Conservation (phyloP, 92 coral and sea anemone species). For the Nematostella vectensis region DNA sequence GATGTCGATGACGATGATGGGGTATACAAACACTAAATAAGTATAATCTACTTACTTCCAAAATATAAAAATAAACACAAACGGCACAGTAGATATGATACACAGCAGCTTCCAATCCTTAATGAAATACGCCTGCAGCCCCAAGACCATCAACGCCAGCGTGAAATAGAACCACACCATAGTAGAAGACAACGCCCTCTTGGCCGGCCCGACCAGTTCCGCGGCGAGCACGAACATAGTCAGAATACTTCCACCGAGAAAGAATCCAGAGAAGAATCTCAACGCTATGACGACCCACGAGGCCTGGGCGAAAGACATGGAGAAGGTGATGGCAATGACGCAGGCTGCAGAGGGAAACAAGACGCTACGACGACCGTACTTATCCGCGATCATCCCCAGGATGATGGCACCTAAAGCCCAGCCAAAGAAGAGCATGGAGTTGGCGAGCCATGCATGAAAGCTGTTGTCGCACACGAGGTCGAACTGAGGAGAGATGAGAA, state of each 20-base stretch:
- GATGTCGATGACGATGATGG: too few species aligned
- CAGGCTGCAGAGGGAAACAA: slow-evolving; percentile 34
- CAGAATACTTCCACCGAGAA: slow-evolving; percentile 46
- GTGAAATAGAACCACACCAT: slow-evolving; percentile 66
- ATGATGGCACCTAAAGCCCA: slow-evolving; percentile 55
- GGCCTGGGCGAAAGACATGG: slow-evolving; percentile 32
- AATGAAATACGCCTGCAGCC: slow-evolving; percentile 52
- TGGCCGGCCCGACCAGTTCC: slow-evolving; percentile 65
- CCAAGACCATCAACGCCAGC: slow-evolving; percentile 40
- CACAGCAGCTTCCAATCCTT: slow-evolving; percentile 59
- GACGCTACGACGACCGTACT: slow-evolving; percentile 60
- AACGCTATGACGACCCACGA: slow-evolving; percentile 40
- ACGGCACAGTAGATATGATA: slow-evolving; percentile 56
- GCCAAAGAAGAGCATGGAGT: slow-evolving; percentile 61
- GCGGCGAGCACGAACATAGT: slow-evolving; percentile 52
- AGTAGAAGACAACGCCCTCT: slow-evolving; percentile 54
- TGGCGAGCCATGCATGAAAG: slow-evolving; percentile 65
- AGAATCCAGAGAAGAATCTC: slow-evolving; percentile 54
- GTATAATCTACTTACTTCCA: slow-evolving; percentile 69
- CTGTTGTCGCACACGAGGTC: slow-evolving; percentile 60
- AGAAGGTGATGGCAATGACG: slow-evolving; percentile 35
- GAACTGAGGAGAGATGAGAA: slow-evolving; percentile 27
- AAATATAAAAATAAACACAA: slow-evolving; percentile 47
- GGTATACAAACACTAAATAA: too few species aligned
- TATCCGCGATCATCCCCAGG: slow-evolving; percentile 57